Evolutionary conservation across 2,888 invertebrate species (phyloP), one percentile per base, ranked within the genome.

Genomic region (Scelioninae gen. 2): DNA sequence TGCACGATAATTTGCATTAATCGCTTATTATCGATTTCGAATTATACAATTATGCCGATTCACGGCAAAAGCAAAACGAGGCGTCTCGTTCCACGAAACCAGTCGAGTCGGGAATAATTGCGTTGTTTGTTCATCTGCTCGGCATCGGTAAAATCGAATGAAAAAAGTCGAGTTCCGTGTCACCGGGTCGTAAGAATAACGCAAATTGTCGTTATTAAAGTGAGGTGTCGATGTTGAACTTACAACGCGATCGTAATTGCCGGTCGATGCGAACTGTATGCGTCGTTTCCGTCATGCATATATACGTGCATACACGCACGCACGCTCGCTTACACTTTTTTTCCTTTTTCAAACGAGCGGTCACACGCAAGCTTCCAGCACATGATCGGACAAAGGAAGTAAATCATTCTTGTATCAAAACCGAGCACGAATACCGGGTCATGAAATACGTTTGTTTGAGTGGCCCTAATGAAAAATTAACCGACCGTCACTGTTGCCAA

Each of bases 401-500:
- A 71, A 72, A 72, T 65, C 60, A 72, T 43, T 43, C 33, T 39
- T 52, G 7, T 71, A 71, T 79, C 77, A 79, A 77, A 78, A 61
- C 71, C 75, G 73, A 76, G 74, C 77, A 76, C 77, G 79, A 78
- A 79, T 52, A 28, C 15, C 63, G 57, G 58, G 77, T 79, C 76
- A 80, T 82, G 79, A 81, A 70, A 58, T 71, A 60, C 41, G 57
- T 25, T 76, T 78, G 78, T 67, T 72, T 76, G 61, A 75, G 77
- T 61, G 76, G 76, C 74, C 78, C 76, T 80, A 80, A 80, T 80
- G 78, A 72, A 72, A 65, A 65, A 72, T 72, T 72, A 72, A 65
- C 60, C 50, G 71, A 65, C 65, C 71, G 53, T 58, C 46, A 45
- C 46, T 39, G 45, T 46, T 60, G 53, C 64, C 64, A 46, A 35